Base-by-base conservation (phyloP, 2,888 invertebrate species). In the Cerastoderma edule region DNA sequence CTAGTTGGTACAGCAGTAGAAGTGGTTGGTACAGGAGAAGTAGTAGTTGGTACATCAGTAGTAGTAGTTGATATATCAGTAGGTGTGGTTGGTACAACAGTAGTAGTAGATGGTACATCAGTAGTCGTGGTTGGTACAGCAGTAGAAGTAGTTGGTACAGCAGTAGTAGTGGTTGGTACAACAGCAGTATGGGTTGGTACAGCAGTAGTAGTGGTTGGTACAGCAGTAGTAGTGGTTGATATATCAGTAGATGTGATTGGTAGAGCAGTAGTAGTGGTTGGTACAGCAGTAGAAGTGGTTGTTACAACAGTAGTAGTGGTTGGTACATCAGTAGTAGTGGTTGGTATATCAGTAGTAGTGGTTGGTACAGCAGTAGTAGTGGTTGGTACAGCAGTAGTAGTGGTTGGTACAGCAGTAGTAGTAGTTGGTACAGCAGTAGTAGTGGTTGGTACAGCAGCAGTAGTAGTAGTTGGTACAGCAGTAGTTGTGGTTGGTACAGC, bases 281-380 rank as follows among this genome's bases (percentile, higher is more conserved):
- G 5, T 60, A 6, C 8, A 32, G 33, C 24, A n/a, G 32, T 33
- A n/a, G 60, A 16, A 19, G 60, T 60, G 3, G 60, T 13, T 39
- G 48, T 19, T n/a, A n/a, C n/a, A n/a, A n/a, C n/a, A 1, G 63
- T 50, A 35, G 64, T 33, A n/a, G 70, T 33, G 10, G 70, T 53
- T 27, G 50, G 48, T 8, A 13, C 8, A 10, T 3, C 33, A 28
- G 53, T 64, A 13, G 70, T 53, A 33, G 32, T 30, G 33, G 60
- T 60, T 32, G 60, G 50, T 24, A 50, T 6, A 22, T n/a, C 19
- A 6, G 8, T 50, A 6, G 19, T 19, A 22, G 8, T 50, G 24
- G n/a, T n/a, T n/a, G n/a, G n/a, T n/a, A n/a, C n/a, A 10, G 50
- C 6, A 6, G 50, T 16, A 50, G 50, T 50, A n/a, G 10, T 16